Base-by-base conservation (phyloP, 2,888 invertebrate genomes). In the Lepetodrilus schrolli region DNA sequence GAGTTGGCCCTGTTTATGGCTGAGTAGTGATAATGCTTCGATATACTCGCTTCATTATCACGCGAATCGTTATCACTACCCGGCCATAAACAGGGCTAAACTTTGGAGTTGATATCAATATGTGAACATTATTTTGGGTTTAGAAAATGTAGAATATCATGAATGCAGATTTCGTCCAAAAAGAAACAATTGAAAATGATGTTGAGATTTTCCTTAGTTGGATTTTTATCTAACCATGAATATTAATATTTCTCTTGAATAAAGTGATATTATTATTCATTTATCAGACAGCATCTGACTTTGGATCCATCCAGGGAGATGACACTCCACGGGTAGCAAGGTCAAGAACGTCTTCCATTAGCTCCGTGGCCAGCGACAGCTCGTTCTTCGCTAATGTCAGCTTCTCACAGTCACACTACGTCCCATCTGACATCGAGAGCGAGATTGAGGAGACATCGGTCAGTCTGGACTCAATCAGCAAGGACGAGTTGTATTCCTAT, bases 341-440 rank as follows among this genome's bases (percentile, higher is more conserved):
- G 20, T 87, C 86, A 17, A 79, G 86, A 4, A 81, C 86, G 1
- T 86, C 87, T 0, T 87, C 87, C 17, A 82, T 87, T 72, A 87
- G 86, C 72, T 86, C 87, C 10, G 82, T 87, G 49, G 82, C 86
- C 7, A 86, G 85, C 73, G 86, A 87, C 26, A 83, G 82, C 17
- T 83, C 85, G 1, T 86, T 86, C 76, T 86, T 84, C 71, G 82
- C 82, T 10, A 82, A 80, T 75, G 79, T 81, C 66, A 82, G 82
- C 58, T 82, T 85, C 47, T 78, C 84, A 5, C 80, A 80, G 34
- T 82, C 81, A 37, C 84, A 84, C 71, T 85, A 85, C 72, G 73
- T 86, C 30, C 86, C 86, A 0, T 87, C 87, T 7, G 87, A 87
- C 74, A 81, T 84, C 49, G 87, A 87, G 75, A 87, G 86, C 66